phyloP scores from a whole-genome alignment of 2,797 vertebrate species.

The Clarias platycephalus region DNA sequence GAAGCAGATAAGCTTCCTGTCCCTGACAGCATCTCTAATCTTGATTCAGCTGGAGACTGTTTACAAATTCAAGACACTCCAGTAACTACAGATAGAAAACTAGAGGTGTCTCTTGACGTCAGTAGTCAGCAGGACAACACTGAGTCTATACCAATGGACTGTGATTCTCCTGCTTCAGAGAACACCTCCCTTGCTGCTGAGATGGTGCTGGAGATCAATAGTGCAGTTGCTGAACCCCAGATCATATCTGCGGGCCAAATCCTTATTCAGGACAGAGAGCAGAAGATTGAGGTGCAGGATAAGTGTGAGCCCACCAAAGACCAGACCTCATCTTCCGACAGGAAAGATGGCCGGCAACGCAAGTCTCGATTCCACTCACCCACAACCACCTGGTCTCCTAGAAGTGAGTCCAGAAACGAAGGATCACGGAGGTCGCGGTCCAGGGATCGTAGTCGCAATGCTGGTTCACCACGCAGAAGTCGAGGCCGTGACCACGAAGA shows the following conservation, averaged over 20 bases:
- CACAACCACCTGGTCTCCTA: slow-evolving; percentile 91
- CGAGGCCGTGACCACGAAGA: slow-evolving; percentile 72
- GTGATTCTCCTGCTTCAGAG: slow-evolving; percentile 84
- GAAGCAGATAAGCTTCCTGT: slow-evolving; percentile 8
- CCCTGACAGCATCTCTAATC: not conserved
- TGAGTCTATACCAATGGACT: slow-evolving; percentile 88
- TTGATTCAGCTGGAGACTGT: not conserved
- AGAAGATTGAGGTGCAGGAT: slow-evolving; percentile 56
- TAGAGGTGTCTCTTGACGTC: slow-evolving; percentile 15
- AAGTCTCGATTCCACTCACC: slow-evolving; percentile 94
- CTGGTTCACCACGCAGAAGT: slow-evolving; percentile 67
- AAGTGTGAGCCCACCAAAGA: slow-evolving; percentile 40
- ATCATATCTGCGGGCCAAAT: slow-evolving; percentile 53
- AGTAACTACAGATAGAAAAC: not conserved
- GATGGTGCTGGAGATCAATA: slow-evolving; percentile 57
- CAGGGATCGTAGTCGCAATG: slow-evolving; percentile 48
- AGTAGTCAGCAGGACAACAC: slow-evolving; percentile 76
- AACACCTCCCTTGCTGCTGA: slow-evolving; percentile 70
- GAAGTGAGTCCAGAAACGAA: slow-evolving; percentile 73
- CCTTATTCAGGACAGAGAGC: slow-evolving; percentile 58
- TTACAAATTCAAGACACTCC: not conserved
- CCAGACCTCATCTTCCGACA: slow-evolving; percentile 63
- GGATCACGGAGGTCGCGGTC: slow-evolving; percentile 77
- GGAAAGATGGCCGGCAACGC: slow-evolving; percentile 79
- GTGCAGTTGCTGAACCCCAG: slow-evolving; percentile 36